These are phyloP conservation scores for Steinernema khuongi DNA, from an alignment of 1,140 invertebrate genomes.

Conservation along the genomic window DNA sequence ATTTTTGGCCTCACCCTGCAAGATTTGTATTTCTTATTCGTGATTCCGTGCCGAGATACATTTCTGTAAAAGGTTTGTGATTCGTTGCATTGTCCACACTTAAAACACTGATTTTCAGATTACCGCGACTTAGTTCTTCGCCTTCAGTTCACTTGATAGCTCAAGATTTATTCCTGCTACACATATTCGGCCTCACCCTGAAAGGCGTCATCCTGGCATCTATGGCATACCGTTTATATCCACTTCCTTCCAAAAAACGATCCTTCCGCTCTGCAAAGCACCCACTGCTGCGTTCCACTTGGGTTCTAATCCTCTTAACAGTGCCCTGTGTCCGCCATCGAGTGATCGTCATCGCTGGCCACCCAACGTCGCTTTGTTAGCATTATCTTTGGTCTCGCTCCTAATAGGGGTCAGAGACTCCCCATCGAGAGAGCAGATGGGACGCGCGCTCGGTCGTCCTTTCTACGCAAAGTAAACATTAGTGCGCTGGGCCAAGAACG, in stretches of 20 bases:
- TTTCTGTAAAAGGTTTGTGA: no score
- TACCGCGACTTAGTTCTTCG: no score
- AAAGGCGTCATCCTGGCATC: no score
- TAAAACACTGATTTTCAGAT: no score
- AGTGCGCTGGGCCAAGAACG: not conserved
- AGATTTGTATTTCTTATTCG: no score
- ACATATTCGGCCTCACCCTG: no score
- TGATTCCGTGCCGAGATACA: no score
- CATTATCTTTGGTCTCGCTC: constrained; percentile 1
- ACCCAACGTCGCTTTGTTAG: not conserved
- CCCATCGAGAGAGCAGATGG: not conserved
- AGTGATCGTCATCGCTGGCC: not conserved
- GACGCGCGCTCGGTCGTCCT: not conserved
- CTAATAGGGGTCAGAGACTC: constrained; percentile 8
- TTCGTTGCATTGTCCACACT: no score
- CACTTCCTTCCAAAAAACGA: not conserved
- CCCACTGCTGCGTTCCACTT: not conserved
- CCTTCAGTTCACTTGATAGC: no score
- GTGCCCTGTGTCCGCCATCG: not conserved
- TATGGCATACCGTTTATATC: no score
- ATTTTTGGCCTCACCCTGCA: no score
- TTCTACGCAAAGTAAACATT: not conserved
- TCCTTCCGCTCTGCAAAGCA: not conserved
- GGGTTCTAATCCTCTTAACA: constrained; percentile 6
- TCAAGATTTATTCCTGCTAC: no score